Evolutionary conservation across 1,140 invertebrate species (phyloP).

Genomic region (Drosophila littoralis): DNA sequence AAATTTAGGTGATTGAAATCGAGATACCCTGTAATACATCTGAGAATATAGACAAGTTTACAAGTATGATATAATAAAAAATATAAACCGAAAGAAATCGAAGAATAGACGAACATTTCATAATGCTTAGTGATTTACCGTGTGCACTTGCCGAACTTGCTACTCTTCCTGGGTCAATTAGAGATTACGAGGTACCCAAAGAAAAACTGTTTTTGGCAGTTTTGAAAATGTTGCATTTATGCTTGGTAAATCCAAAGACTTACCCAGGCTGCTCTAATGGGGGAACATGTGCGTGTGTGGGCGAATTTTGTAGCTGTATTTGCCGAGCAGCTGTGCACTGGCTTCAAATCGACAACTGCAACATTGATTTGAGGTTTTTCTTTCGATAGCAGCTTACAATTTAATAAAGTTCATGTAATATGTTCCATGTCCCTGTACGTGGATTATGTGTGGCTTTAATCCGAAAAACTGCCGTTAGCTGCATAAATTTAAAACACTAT

Average conservation of each 20-base stretch:
- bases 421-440: neutral
- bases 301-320: slow-evolving; percentile 3
- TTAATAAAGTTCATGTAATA: slow-evolving; percentile 17
- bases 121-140: too few species aligned
- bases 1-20: neutral
- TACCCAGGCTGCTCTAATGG: slow-evolving; percentile 4
- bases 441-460: slow-evolving; percentile 17
- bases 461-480: slow-evolving; percentile 20
- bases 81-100: too few species aligned
- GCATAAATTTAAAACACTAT: slow-evolving; percentile 39
- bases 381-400: neutral
- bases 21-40: neutral
- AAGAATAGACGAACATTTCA: too few species aligned
- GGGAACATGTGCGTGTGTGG: neutral
- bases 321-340: slow-evolving; percentile 16
- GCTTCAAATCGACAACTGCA: slow-evolving; percentile 28
- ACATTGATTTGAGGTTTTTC: slow-evolving; percentile 32
- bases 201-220: slow-evolving; percentile 23
- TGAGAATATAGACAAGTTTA: too few species aligned
- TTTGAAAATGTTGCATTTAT: slow-evolving; percentile 24
- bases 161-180: too few species aligned
- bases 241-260: slow-evolving; percentile 15
- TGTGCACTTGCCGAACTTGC: neutral
- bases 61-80: too few species aligned
- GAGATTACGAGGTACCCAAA: neutral